Evolutionary conservation across 2,113 vertebrate species (phyloP).

Genomic region (Nycticryphes semicollaris): DNA sequence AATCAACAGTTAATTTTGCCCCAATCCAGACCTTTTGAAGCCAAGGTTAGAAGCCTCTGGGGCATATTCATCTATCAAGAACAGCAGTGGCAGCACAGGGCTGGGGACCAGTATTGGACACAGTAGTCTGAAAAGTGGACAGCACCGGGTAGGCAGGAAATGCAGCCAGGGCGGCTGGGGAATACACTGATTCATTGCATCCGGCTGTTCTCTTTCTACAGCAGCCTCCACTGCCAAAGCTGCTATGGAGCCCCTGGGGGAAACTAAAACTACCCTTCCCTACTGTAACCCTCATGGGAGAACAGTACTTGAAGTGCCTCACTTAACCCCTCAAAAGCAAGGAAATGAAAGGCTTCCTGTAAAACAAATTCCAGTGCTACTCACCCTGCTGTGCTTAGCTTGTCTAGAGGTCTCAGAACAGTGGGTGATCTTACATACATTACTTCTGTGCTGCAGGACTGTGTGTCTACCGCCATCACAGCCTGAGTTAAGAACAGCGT

Average conservation of each 20-base stretch:
- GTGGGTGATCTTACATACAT: slow-evolving; percentile 62
- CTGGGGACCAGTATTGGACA: not conserved
- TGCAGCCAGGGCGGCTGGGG: not conserved
- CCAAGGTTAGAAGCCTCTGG: not conserved
- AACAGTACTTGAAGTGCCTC: slow-evolving; percentile 63
- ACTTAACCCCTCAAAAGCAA: slow-evolving; percentile 72
- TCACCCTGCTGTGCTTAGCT: slow-evolving; percentile 57
- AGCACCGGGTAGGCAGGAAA: slow-evolving; percentile 7
- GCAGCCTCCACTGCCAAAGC: slow-evolving; percentile 38
- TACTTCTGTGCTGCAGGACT: slow-evolving; percentile 35
- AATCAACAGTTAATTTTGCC: not conserved
- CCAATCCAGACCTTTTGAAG: not conserved
- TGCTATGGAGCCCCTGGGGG: not conserved
- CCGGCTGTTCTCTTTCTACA: slow-evolving; percentile 47
- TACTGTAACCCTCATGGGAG: slow-evolving; percentile 20
- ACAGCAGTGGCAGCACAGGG: not conserved
- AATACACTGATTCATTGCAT: slow-evolving; percentile 53
- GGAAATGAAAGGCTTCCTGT: slow-evolving; percentile 75
- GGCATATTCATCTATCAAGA: not conserved
- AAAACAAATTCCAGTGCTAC: slow-evolving; percentile 68
- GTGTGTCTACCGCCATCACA: not conserved
- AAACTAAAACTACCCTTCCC: slow-evolving; percentile 41
- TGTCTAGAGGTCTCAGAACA: slow-evolving; percentile 64
- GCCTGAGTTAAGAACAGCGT: not conserved
- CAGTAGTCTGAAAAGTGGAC: not conserved